Evolutionary conservation across 2,797 vertebrate genomes (phyloP), one percentile per base, ranked within the genome.

Genomic region (Anableps anableps): DNA sequence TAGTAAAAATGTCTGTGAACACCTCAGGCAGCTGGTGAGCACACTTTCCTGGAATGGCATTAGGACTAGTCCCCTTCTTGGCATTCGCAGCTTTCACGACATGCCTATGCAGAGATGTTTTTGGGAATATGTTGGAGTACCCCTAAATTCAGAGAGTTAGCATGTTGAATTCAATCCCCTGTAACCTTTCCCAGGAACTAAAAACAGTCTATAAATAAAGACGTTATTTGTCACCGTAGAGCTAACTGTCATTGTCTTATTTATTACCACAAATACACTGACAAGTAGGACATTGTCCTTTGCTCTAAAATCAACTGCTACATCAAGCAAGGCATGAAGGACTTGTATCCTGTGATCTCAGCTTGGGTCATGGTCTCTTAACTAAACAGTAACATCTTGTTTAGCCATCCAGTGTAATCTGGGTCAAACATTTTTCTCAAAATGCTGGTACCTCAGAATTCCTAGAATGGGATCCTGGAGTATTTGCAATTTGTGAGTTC

Each of bases 331-430:
- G 17, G 41, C 17, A 51, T 58, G 72, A 75, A 19, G 19, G 31
- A 76, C 47, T 51, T 38, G 62, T 19, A 76, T 79, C 78, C 78
- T 83, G 81, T 85, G 81, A 85, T 79, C 71, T 58, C 43, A 17
- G 47, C 53, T 60, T 72, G 26, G 41, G 76, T 74, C 50, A 80
- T 21, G 51, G 34, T 83, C 6, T 72, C 55, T 51, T 13, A 51
- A 31, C 16, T 13, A 77, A 82, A 84, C 75, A 80, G 78, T 79
- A 73, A 29, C n/a, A 71, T 77, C 41, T 80, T 85, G 74, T 84
- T 80, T 17, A 62, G n/a, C 26, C 72, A 17, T 75, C 58, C 8
- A 11, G 58, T 29, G 8, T 68, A 80, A 74, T 50, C 70, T 21
- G 70, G 58, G 58, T 77, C 75, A 73, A 19, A 45, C 14, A 45